These are phyloP conservation scores for Streblospio benedicti DNA, from an alignment of 1,140 invertebrate genomes.

Conservation along the genomic window DNA sequence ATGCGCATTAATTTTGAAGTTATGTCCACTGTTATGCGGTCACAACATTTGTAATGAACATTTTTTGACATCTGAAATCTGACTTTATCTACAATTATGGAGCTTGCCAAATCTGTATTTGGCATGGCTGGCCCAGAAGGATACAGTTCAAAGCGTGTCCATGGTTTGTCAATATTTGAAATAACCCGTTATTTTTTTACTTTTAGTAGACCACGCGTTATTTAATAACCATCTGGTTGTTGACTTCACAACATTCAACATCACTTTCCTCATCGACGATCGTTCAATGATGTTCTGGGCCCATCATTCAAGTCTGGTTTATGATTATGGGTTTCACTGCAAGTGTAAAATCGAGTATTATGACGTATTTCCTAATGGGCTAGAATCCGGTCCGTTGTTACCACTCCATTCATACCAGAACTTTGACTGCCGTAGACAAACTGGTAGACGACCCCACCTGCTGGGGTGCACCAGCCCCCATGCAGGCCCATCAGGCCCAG, in stretches of 20 bases:
- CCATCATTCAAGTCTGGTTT: neutral
- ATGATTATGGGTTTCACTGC: neutral
- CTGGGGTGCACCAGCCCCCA: no score
- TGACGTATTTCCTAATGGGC: no score
- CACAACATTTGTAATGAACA: no score
- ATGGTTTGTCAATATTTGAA: conserved; percentile 18
- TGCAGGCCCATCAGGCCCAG: no score
- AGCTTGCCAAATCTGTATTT: conserved; percentile 78
- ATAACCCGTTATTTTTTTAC: neutral
- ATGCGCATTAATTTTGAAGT: no score
- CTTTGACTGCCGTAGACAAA: no score
- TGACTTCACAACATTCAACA: neutral
- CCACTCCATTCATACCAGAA: no score
- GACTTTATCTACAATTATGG: no score
- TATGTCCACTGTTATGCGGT: no score
- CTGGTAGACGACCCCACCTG: no score
- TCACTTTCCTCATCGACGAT: neutral
- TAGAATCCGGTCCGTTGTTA: no score
- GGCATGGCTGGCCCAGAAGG: conserved; percentile 73
- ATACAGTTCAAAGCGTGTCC: conserved; percentile 52
- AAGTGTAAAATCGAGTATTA: neutral
- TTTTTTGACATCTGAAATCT: no score
- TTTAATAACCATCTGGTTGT: neutral
- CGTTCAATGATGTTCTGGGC: neutral
- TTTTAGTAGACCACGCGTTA: neutral